Base-by-base conservation (phyloP, 2,113 vertebrate species). In the Hemibagrus wyckioides region DNA sequence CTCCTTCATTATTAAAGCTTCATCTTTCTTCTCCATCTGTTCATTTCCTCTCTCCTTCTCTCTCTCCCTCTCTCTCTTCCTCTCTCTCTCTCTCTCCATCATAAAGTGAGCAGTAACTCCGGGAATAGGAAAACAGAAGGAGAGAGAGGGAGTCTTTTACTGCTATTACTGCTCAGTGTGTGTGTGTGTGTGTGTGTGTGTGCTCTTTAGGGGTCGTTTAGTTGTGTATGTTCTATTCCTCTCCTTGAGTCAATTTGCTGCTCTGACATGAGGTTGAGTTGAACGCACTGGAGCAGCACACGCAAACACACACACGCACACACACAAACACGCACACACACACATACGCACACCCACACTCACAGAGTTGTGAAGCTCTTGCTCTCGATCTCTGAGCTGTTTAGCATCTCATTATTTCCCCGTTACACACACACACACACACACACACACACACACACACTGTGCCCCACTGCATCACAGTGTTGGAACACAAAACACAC, bases 1-100 rank as follows among this genome's bases (percentile, higher is more conserved):
- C 25, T 25, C 0, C 44, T 30, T 79, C 75, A 54, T 79, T 79
- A 52, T 52, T 79, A 52, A 79, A 30, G 11, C 73, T 76, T 25
- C 44, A 50, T 79, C 75, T 79, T 79, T 54, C 48, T 14, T 61
- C 57, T 82, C 54, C 56, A 15, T 82, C 80, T 61, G 33, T 82
- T 82, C 52, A 82, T 82, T 82, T 41, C 36, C 56, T 41, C 21
- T 50, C 25, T 48, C 73, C 25, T 39, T 76, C 41, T 76, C 73
- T 76, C 73, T 28, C 82, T 50, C 57, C 7, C 44, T 44, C 44
- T 44, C 44, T 44, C 44, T 44, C 44, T 44, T 3, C 6, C 65
- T 33, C 30, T 69, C 69, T 36, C 65, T 50, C 41, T 14, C 44
- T 48, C 41, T 14, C 44, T 77, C 75, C 13, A 28, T 48, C 41